phyloP scores from a whole-genome alignment of 2,888 invertebrate species.

The Leptinotarsa rubiginosa region DNA sequence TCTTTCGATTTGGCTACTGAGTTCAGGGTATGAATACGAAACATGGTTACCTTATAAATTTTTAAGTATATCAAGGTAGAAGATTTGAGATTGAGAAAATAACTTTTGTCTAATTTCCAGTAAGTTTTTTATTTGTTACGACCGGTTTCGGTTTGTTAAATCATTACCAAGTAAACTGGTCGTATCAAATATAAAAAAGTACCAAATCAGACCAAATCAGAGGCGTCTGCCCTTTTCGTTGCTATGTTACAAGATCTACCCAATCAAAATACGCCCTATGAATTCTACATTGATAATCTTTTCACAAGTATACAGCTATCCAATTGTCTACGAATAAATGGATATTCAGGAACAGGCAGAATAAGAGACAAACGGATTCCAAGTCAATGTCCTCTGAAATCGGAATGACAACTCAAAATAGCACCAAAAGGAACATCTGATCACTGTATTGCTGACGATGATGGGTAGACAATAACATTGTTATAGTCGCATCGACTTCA shows the following conservation, averaged over 20 bases:
- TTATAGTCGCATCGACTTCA: background rate
- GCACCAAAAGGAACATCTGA: background rate
- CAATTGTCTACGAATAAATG: conserved; percentile 27
- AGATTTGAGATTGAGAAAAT: conserved; percentile 29
- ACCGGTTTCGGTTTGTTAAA: too few relatives aligned
- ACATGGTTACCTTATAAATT: conserved; percentile 12
- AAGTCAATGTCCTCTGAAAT: conserved; percentile 16
- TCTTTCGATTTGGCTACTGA: background rate
- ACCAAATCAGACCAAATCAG: background rate
- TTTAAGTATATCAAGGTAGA: conserved; percentile 40
- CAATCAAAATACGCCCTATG: conserved; percentile 31
- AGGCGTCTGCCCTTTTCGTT: conserved; percentile 38
- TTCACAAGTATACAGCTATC: conserved; percentile 35
- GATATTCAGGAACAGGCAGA: conserved; percentile 50
- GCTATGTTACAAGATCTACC: conserved; percentile 40
- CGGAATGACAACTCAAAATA: background rate
- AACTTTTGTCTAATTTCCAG: too few relatives aligned
- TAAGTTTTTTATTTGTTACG: too few relatives aligned
- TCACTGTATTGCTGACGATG: background rate
- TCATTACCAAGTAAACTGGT: too few relatives aligned
- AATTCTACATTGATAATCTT: conserved; percentile 43
- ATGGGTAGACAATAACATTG: background rate
- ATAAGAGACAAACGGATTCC: conserved; percentile 47
- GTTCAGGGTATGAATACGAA: background rate
- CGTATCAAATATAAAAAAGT: too few relatives aligned